phyloP scores from a whole-genome alignment of 2,113 vertebrate genomes.

The Melanostigma gelatinosum region DNA sequence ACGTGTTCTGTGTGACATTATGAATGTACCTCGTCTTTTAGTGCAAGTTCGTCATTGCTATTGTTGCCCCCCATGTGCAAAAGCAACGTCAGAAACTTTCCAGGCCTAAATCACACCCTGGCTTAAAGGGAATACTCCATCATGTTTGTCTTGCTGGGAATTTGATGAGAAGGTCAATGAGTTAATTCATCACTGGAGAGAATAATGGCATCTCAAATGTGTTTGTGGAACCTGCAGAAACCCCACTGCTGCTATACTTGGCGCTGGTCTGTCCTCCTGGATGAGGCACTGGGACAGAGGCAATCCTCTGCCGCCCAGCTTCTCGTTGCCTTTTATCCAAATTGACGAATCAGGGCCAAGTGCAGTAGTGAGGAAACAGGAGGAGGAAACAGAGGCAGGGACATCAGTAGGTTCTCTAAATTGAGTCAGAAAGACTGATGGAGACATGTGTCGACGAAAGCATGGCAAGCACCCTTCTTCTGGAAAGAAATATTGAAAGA shows the following conservation, averaged over 20 bases:
- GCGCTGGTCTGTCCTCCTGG: constrained; percentile 26
- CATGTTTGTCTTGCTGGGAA: not conserved
- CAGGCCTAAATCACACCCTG: not conserved
- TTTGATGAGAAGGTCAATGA: not conserved
- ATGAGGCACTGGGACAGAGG: constrained; percentile 53
- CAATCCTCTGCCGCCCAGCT: constrained; percentile 52
- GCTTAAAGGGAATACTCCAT: not conserved
- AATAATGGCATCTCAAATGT: not conserved
- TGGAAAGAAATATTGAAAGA: not conserved
- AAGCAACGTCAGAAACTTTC: constrained; percentile 12
- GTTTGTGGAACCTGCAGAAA: not conserved
- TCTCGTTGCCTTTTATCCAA: constrained; percentile 54
- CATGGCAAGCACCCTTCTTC: constrained; percentile 1
- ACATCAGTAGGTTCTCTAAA: constrained; percentile 52
- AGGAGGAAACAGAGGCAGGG: constrained; percentile 62
- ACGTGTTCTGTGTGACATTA: not conserved
- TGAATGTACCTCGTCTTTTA: no score
- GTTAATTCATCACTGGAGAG: not conserved
- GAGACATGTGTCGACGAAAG: constrained; percentile 22
- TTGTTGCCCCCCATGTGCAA: constrained; percentile 16
- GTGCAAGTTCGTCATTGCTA: constrained; percentile 22
- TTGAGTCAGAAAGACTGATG: constrained; percentile 39
- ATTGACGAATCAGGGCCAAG: constrained; percentile 51
- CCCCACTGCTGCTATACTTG: constrained; percentile 52
- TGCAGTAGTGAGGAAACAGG: constrained; percentile 56